These are phyloP conservation scores for Lacanobia wlatinum DNA, from an alignment of 2,888 invertebrate genomes.

Conservation along the genomic window DNA sequence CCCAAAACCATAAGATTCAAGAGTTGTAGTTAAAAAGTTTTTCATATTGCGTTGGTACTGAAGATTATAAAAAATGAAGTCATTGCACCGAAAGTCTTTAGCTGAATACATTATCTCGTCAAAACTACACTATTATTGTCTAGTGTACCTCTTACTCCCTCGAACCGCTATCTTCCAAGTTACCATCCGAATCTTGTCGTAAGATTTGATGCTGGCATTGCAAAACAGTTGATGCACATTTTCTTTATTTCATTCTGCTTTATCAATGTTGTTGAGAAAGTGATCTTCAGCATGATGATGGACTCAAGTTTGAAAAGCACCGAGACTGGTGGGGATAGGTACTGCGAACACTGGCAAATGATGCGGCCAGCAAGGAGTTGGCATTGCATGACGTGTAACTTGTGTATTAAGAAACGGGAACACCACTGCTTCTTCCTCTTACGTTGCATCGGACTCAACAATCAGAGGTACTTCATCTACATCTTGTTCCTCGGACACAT, in stretches of 20 bases:
- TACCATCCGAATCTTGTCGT: slow-evolving; percentile 69
- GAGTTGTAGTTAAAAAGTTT: slow-evolving; percentile 5
- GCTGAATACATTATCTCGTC: slow-evolving; percentile 62
- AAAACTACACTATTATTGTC: slow-evolving; percentile 67
- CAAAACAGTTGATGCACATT: slow-evolving; percentile 72
- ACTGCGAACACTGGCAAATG: slow-evolving; percentile 94
- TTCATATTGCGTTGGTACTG: slow-evolving; percentile 25
- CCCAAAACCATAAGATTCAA: neutral
- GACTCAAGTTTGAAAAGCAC: slow-evolving; percentile 71
- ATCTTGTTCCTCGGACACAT: slow-evolving; percentile 93
- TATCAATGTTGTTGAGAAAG: slow-evolving; percentile 80
- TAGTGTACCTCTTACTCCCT: slow-evolving; percentile 75
- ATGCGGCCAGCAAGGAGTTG: slow-evolving; percentile 94
- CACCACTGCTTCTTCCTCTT: slow-evolving; percentile 96
- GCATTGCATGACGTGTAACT: slow-evolving; percentile 95
- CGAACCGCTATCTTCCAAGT: slow-evolving; percentile 77
- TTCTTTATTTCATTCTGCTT: slow-evolving; percentile 74
- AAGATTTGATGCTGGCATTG: slow-evolving; percentile 69
- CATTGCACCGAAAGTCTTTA: slow-evolving; percentile 2
- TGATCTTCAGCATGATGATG: slow-evolving; percentile 75
- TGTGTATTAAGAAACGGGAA: slow-evolving; percentile 95
- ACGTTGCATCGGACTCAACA: slow-evolving; percentile 95
- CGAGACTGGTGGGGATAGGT: slow-evolving; percentile 74
- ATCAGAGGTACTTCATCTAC: slow-evolving; percentile 95
- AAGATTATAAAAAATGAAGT: slow-evolving; percentile 31